Evolutionary conservation across 2,888 invertebrate genomes (phyloP), one percentile per base, ranked within the genome.

Genomic region (Brachypalpus laphriformis): DNA sequence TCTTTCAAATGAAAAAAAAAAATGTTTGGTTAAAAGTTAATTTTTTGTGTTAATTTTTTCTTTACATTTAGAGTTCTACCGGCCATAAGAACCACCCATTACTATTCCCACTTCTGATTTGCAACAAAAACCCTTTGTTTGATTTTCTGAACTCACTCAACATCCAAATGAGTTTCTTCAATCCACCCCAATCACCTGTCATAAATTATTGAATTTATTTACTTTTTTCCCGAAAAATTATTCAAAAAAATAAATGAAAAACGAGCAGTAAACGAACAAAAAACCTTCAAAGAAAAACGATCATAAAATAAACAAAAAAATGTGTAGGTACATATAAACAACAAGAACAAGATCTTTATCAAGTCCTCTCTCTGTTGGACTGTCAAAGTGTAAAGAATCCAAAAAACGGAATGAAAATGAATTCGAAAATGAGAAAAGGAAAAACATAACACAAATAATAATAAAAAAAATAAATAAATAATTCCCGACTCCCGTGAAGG

Each of bases 401-500:
- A 18, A 51, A 68, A 25, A 68, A 63, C 28, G 37, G 66, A 70
- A 72, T 31, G 63, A 76, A 76, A 82, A 57, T 65, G 34, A 71
- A 82, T 65, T 65, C 56, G 14, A 82, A 74, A 63, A 47, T 37
- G 25, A 49, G 40, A 28, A 20, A 42, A 51, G n/a, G 40, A 49
- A 61, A 49, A 63, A 65, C 68, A 42, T 45, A 82, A 71, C 20
- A 66, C 42, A 82, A 76, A 71, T 34, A 68, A 68, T 49, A 75
- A 66, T 22, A 37, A 65, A 20, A 34, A 65, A 37, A 18, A 66
- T 25, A 68, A 83, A 83, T 68, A 83, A 83, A 83, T 78, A 74
- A 83, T 78, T 78, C 74, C 61, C 61, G 57, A 83, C 68, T 83
- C 66, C 82, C 74, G 78, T 78, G 74, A 78, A 68, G 68, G 78